Percentiles rank a stretch among this genome's conserved stretches.
Evolutionary conservation across 2,888 invertebrate genomes (phyloP).

Genomic region (Tetranychus piercei): DNA sequence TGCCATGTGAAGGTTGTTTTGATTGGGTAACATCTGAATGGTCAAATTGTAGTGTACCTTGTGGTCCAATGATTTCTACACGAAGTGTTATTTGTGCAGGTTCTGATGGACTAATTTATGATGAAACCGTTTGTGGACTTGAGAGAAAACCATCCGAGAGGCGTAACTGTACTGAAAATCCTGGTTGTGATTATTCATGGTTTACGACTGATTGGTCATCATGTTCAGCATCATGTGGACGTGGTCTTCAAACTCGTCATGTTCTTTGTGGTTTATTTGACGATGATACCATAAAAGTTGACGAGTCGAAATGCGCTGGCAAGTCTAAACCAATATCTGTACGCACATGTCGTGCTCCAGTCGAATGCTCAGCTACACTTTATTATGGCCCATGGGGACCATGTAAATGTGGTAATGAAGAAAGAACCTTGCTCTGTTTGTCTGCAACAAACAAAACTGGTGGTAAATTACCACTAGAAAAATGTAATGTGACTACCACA

Average conservation of each 20-base stretch:
- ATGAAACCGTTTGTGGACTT: conserved; percentile 47
- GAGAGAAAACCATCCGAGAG: conserved; percentile 21
- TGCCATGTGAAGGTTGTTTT: conserved; percentile 48
- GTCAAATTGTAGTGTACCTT: conserved; percentile 46
- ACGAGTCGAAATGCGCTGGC: background rate
- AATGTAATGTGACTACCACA: background rate
- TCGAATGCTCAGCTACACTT: background rate
- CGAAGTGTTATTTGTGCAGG: conserved; percentile 54
- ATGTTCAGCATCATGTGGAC: conserved; percentile 72
- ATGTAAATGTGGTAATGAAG: background rate
- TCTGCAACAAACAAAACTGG: background rate
- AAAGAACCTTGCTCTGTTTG: background rate
- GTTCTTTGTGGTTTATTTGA: conserved; percentile 48
- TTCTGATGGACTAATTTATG: conserved; percentile 46
- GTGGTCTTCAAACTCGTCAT: conserved; percentile 61
- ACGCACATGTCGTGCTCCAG: background rate
- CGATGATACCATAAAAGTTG: background rate
- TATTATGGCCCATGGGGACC: conserved; percentile 3
- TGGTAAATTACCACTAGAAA: background rate
- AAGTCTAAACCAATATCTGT: conserved; percentile 3
- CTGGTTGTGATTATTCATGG: conserved; percentile 56
- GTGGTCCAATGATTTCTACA: conserved; percentile 54
- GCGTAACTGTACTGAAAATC: conserved; percentile 25
- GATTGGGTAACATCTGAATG: conserved; percentile 16
- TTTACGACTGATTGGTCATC: conserved; percentile 80